Percentiles rank a stretch among this genome's conserved stretches.
These are phyloP conservation scores for Gyrodactylus salaris DNA, from an alignment of 1,140 invertebrate genomes.

Conservation along the genomic window DNA sequence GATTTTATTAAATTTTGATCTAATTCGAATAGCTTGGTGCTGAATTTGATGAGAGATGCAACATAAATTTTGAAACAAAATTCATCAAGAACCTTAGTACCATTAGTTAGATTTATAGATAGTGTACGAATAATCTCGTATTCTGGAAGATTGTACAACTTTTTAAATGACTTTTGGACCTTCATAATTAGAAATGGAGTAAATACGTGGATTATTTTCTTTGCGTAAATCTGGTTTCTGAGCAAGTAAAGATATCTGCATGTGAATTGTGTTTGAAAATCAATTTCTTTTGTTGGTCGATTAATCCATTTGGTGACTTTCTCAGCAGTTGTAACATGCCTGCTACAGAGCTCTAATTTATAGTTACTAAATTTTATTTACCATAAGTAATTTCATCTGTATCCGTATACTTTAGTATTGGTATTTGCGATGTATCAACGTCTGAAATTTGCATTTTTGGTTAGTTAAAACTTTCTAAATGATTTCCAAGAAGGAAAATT, in stretches of 20 bases:
- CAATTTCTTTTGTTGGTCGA: background rate
- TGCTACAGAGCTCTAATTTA: no score
- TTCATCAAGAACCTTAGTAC: background rate
- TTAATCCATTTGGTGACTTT: background rate
- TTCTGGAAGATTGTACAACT: background rate
- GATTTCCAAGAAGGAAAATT: background rate
- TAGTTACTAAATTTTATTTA: no score
- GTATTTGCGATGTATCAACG: background rate
- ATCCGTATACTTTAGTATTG: background rate
- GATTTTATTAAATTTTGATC: background rate
- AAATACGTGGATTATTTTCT: background rate
- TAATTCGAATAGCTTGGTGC: background rate
- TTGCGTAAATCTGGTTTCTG: background rate
- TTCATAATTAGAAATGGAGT: background rate
- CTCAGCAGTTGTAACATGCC: background rate
- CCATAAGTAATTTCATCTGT: background rate
- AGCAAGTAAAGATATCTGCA: background rate
- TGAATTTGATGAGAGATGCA: background rate
- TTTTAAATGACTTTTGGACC: background rate
- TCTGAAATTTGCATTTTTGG: background rate
- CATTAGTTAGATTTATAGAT: background rate
- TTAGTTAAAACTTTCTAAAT: background rate
- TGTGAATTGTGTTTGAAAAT: background rate
- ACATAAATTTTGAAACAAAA: background rate
- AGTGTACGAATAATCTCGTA: background rate